These are phyloP conservation scores for Sinodicranocentrus sp. DNA, from an alignment of 2,888 invertebrate species.

Conservation along the genomic window DNA sequence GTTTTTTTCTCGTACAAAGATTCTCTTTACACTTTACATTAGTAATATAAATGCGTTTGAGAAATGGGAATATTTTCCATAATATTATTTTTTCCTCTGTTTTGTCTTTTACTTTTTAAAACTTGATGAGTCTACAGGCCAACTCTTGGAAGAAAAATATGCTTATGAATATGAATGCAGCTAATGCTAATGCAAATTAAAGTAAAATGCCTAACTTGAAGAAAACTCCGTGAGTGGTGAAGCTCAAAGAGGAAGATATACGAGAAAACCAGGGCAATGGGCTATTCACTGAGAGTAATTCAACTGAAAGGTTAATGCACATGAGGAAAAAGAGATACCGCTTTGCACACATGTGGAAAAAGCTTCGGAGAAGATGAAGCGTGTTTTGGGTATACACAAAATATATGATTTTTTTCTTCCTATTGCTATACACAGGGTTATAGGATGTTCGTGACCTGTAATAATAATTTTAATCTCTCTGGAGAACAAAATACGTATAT, in stretches of 20 bases:
- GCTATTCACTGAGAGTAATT: constrained; percentile 34
- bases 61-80: neutral
- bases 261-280: constrained; percentile 50
- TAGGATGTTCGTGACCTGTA: constrained; percentile 59
- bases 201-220: constrained; percentile 32
- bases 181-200: constrained; percentile 61
- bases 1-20: constrained; percentile 13
- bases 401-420: too few species aligned
- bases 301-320: constrained; percentile 52
- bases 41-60: too few species aligned
- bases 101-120: neutral
- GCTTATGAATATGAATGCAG: constrained; percentile 63
- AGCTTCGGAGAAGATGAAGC: too few species aligned
- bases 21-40: neutral
- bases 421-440: too few species aligned
- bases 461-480: constrained; percentile 57
- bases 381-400: too few species aligned
- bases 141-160: neutral
- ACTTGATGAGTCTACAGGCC: neutral
- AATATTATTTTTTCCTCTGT: neutral
- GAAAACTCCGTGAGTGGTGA: neutral
- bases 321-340: too few species aligned
- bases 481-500: constrained; percentile 4
- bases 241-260: constrained; percentile 9
- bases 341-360: too few species aligned